Percentiles rank a stretch among this genome's conserved stretches.
Evolutionary conservation across 2,113 vertebrate species (phyloP).

Genomic region (Eurystomus gularis): DNA sequence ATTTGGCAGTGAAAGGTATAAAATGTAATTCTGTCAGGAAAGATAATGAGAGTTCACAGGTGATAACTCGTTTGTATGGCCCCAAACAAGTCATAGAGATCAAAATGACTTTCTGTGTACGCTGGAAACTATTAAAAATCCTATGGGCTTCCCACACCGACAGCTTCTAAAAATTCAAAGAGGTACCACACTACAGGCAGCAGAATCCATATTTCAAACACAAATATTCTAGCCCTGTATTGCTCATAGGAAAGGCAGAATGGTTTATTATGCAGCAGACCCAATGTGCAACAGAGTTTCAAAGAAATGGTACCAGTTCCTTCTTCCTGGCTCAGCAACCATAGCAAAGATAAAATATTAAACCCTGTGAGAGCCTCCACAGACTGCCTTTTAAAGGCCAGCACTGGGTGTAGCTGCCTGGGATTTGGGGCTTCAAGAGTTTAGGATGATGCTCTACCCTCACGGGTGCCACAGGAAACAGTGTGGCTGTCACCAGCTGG

Average conservation of each 20-base stretch:
- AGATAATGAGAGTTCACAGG: not conserved
- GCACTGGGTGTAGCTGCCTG: not conserved
- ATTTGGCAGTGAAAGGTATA: not conserved
- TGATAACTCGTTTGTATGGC: not conserved
- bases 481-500: not conserved
- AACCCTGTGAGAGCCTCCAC: not conserved
- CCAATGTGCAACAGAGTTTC: rapidly evolving
- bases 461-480: rapidly evolving
- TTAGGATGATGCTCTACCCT: not conserved
- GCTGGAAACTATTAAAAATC: not conserved
- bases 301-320: not conserved
- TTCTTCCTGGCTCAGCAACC: not conserved
- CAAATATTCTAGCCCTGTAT: not conserved
- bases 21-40: not conserved
- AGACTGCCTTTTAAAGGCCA: not conserved
- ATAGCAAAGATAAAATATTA: not conserved
- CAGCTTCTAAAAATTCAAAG: not conserved
- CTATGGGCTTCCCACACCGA: not conserved
- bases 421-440: not conserved
- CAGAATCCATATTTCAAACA: not conserved
- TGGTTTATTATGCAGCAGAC: not conserved
- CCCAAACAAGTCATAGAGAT: not conserved
- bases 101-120: not conserved
- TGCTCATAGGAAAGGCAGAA: not conserved
- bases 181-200: not conserved